Base-by-base conservation (phyloP, 2,113 vertebrate genomes). In the Tapirus terrestris region DNA sequence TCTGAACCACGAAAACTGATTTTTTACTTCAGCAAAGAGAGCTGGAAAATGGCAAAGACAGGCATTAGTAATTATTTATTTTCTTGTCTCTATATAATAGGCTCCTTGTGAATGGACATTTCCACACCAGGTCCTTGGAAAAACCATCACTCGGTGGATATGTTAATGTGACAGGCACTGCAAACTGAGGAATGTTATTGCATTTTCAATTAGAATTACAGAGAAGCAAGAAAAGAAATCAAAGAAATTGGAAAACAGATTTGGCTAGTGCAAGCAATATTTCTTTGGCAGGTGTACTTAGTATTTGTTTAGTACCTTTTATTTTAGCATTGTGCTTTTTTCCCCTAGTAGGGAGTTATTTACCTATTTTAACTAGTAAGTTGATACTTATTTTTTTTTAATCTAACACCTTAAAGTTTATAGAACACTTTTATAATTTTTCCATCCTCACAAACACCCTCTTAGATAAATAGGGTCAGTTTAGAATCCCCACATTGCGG, bases 121-220 rank as follows among this genome's bases (percentile, higher is more conserved):
- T 94, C 72, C 43, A 6, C 51, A 73, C n/a, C 60, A 91, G 56
- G 79, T 7, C n/a, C 31, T 97, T 95, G 58, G 83, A 95, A 91
- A 90, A 98, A 68, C 27, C 51, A 63, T 72, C 45, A 21, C n/a
- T 51, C 8, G 48, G 83, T 94, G 29, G 0, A 84, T 93, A 63
- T 45, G 39, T 95, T 97, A 51, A 91, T 88, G 81, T 89, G 92
- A 86, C 96, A 95, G 48, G 29, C n/a, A 23, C 45, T 81, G 48
- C 75, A 81, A 89, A 75, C 70, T 77, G 82, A 96, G 68, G 53
- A 68, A 80, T 85, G 76, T 36, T 51, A 68, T 63, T 82, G 75
- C 86, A 58, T 97, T 97, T 97, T 83, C 79, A 85, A 25, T 97
- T 82, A 96, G 92, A 79, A 53, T 79, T 45, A 53, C 36, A 33